Conservation (phyloP, 1,140 invertebrate genomes). For the Zaprionus davidi region DNA sequence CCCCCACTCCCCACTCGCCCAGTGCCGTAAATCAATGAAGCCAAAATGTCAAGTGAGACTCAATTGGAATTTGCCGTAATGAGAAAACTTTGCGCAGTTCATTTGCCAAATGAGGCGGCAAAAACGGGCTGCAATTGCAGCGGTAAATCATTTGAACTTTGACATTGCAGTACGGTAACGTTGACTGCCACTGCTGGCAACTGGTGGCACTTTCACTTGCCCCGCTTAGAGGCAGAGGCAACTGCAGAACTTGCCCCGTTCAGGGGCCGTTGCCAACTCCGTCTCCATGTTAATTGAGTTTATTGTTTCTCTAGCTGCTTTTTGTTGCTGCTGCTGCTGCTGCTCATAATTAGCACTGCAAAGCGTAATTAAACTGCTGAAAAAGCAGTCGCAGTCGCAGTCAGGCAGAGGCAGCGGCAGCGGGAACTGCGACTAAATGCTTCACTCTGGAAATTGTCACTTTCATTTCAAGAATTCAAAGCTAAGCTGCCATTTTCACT, state of each 20-base stretch:
- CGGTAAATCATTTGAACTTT: slow-evolving; percentile 32
- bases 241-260: slow-evolving; percentile 54
- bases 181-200: neutral
- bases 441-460: slow-evolving; percentile 54
- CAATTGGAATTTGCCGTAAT: slow-evolving; percentile 46
- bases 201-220: slow-evolving; percentile 72
- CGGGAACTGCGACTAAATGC: neutral
- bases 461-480: slow-evolving; percentile 74
- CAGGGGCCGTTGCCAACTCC: neutral
- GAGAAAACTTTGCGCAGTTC: slow-evolving; percentile 38
- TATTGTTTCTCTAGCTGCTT: slow-evolving; percentile 44
- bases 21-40: slow-evolving; percentile 45
- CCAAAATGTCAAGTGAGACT: slow-evolving; percentile 43
- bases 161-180: slow-evolving; percentile 36
- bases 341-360: slow-evolving; percentile 61
- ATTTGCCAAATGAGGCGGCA: slow-evolving; percentile 61
- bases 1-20: neutral
- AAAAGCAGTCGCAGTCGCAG: neutral
- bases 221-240: slow-evolving; percentile 22
- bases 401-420: neutral
- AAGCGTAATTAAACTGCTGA: slow-evolving; percentile 47
- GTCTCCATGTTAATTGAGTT: slow-evolving; percentile 67
- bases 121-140: slow-evolving; percentile 43
- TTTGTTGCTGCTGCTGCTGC: neutral
- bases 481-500: slow-evolving; percentile 57